Evolutionary conservation across 2,113 vertebrate genomes (phyloP).

Genomic region (Brachyhypopomus gauderio): DNA sequence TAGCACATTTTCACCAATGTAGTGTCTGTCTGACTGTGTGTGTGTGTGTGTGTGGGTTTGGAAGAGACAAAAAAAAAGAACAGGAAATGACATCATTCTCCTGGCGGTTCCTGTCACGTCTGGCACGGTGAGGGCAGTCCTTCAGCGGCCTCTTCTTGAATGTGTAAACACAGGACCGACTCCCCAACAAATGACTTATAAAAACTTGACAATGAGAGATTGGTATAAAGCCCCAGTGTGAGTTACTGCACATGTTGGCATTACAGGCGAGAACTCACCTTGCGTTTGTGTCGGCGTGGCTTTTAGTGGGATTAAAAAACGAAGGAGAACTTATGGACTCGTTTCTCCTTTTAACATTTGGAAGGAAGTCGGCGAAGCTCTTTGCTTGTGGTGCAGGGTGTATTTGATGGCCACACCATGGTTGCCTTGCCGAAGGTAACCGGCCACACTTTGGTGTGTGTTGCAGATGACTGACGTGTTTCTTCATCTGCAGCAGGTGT

Average conservation of each 20-base stretch:
- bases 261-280: too few species aligned
- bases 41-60: not conserved
- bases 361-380: not conserved
- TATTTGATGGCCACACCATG: not conserved
- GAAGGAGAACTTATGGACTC: slow-evolving; percentile 14
- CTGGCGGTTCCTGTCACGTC: too few species aligned
- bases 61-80: not conserved
- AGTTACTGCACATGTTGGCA: not conserved
- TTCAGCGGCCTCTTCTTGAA: not conserved
- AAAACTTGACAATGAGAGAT: not conserved
- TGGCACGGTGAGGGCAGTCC: not conserved
- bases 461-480: not conserved
- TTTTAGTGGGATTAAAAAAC: not conserved
- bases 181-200: not conserved
- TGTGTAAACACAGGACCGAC: not conserved
- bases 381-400: not conserved
- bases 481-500: too few species aligned
- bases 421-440: not conserved
- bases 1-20: not conserved
- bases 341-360: slow-evolving; percentile 20
- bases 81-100: not conserved
- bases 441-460: not conserved
- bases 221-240: not conserved
- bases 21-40: not conserved
- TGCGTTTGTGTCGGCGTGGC: not conserved